Conservation (phyloP, 2,797 vertebrate genomes). For the Emys orbicularis region DNA sequence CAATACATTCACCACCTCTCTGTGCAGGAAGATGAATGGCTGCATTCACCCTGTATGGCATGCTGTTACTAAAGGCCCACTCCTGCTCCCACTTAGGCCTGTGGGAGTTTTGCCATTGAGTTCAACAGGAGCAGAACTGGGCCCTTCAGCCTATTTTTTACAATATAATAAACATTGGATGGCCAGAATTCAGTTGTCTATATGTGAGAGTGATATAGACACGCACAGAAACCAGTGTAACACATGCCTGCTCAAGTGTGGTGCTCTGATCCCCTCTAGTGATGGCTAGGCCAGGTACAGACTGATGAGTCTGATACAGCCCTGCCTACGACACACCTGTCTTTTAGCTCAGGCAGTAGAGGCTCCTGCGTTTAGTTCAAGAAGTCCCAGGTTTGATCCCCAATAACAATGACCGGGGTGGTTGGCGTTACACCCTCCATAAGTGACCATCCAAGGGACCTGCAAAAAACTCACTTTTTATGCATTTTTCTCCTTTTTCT, state of each 20-base stretch:
- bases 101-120: not conserved
- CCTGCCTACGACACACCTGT: not conserved
- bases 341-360: not conserved
- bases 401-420: not conserved
- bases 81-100: not conserved
- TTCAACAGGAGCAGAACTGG: not conserved
- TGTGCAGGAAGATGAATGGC: not conserved
- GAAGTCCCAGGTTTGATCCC: not conserved
- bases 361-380: not conserved
- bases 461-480: not conserved
- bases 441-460: not conserved
- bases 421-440: not conserved
- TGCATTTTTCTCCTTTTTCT: not conserved
- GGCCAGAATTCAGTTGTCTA: not conserved
- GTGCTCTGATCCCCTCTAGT: not conserved
- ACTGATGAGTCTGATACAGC: not conserved
- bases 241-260: not conserved
- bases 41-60: not conserved
- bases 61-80: not conserved
- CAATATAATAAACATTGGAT: not conserved
- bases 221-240: not conserved
- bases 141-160: not conserved
- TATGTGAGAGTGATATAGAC: not conserved
- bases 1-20: not conserved
- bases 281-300: not conserved